phyloP scores from a whole-genome alignment of 2,797 vertebrate genomes.

The Apogon talboti region DNA sequence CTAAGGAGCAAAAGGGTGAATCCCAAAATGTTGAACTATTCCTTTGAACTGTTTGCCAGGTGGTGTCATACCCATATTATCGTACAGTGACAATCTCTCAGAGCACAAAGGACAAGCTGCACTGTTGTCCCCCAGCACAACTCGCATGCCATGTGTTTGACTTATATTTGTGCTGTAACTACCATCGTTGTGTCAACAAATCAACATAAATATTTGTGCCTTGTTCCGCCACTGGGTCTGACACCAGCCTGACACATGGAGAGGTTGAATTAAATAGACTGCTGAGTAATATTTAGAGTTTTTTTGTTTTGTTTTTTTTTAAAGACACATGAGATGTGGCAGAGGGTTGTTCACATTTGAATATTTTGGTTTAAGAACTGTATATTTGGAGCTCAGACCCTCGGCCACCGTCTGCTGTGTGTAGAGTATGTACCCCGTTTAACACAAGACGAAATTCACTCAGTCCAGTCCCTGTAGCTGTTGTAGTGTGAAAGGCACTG shows the following conservation, averaged over 20 bases:
- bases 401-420: constrained; percentile 39
- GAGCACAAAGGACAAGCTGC: neutral
- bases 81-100: constrained; percentile 8
- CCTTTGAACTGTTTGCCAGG: constrained; percentile 5
- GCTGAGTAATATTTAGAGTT: constrained; percentile 8
- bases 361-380: constrained; percentile 79
- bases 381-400: constrained; percentile 78
- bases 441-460: constrained; percentile 3
- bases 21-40: constrained; percentile 1
- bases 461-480: constrained; percentile 9
- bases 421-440: neutral
- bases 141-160: neutral
- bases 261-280: constrained; percentile 1
- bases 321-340: constrained; percentile 28
- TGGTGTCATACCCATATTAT: constrained; percentile 12
- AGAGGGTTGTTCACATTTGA: constrained; percentile 74
- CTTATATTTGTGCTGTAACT: constrained; percentile 6
- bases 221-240: constrained; percentile 19
- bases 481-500: constrained; percentile 10
- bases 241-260: constrained; percentile 13
- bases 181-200: constrained; percentile 10
- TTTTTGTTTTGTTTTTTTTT: constrained; percentile 3
- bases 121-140: neutral
- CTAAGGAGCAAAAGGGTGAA: neutral
- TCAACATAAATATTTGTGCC: constrained; percentile 35